Conservation (phyloP, 2,888 invertebrate species). For the Boloria selene region DNA sequence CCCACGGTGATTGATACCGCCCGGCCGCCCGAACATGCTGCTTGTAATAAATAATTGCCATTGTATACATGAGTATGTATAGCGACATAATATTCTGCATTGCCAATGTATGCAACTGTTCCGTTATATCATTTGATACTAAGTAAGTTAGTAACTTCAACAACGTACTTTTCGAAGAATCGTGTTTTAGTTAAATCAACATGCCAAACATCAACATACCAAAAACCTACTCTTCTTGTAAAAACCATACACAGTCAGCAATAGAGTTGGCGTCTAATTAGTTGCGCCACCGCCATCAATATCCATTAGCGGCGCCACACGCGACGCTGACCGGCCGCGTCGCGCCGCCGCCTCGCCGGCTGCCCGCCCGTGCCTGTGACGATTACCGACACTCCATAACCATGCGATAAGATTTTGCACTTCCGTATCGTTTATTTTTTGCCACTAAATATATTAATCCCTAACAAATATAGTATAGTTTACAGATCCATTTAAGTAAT, state of each 20-base stretch:
- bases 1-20: conserved; percentile 80
- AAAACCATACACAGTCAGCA: conserved; percentile 52
- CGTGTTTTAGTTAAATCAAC: neutral
- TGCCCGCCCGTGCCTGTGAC: conserved; percentile 47
- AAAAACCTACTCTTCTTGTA: conserved; percentile 31
- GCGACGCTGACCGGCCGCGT: conserved; percentile 60
- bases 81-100: conserved; percentile 11
- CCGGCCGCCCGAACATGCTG: conserved; percentile 49
- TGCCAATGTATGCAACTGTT: conserved; percentile 9
- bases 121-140: neutral
- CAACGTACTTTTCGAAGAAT: too few relatives aligned
- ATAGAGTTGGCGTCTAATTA: conserved; percentile 69
- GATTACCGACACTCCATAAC: conserved; percentile 62
- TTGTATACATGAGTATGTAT: conserved; percentile 57
- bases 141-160: too few relatives aligned
- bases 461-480: neutral
- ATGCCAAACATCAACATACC: neutral
- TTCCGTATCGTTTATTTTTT: conserved; percentile 50
- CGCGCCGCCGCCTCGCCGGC: conserved; percentile 43
- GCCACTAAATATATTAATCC: conserved; percentile 38
- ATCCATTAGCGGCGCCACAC: conserved; percentile 81
- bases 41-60: conserved; percentile 74
- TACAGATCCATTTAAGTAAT: neutral
- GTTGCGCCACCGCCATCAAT: conserved; percentile 77
- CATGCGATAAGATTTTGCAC: conserved; percentile 67